Evolutionary conservation across 2,797 vertebrate species (phyloP).

Genomic region (Thripadectes ignobilis): DNA sequence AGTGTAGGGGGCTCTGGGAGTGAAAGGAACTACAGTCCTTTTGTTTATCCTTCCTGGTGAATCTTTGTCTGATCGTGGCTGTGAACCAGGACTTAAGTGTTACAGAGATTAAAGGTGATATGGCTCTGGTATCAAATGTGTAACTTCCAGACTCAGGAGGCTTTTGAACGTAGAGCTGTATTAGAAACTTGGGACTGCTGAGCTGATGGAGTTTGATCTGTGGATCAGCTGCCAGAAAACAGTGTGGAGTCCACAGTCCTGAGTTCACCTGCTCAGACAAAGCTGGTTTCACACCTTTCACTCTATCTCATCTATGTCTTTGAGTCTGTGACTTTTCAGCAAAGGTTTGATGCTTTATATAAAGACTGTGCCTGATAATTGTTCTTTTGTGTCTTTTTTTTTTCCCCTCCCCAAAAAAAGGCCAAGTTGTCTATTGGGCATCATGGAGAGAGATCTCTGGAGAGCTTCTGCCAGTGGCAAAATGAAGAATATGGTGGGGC

Average conservation of each 20-base stretch:
- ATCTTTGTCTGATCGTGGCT: not conserved
- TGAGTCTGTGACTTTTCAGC: not conserved
- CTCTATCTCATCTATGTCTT: not conserved
- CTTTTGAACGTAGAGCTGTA: not conserved
- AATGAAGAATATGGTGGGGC: conserved; percentile 89
- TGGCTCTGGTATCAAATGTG: not conserved
- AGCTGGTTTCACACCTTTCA: not conserved
- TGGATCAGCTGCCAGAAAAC: not conserved
- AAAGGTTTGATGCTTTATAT: not conserved
- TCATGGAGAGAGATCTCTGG: conserved; percentile 92
- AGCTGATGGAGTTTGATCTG: not conserved
- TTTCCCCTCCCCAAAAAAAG: conserved; percentile 57
- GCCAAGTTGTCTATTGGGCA: conserved; percentile 89
- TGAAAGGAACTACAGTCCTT: not conserved
- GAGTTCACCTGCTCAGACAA: not conserved
- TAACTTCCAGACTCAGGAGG: not conserved
- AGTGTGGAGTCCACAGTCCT: not conserved
- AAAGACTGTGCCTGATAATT: not conserved
- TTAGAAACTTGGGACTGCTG: not conserved
- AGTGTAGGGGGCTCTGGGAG: not conserved
- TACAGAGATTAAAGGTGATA: not conserved
- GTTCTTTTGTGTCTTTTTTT: not conserved
- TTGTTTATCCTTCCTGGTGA: not conserved
- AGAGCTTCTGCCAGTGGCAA: conserved; percentile 98
- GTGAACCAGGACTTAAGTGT: not conserved